Base-by-base conservation (phyloP, 2,797 vertebrate species). In the Botia kubotai region DNA sequence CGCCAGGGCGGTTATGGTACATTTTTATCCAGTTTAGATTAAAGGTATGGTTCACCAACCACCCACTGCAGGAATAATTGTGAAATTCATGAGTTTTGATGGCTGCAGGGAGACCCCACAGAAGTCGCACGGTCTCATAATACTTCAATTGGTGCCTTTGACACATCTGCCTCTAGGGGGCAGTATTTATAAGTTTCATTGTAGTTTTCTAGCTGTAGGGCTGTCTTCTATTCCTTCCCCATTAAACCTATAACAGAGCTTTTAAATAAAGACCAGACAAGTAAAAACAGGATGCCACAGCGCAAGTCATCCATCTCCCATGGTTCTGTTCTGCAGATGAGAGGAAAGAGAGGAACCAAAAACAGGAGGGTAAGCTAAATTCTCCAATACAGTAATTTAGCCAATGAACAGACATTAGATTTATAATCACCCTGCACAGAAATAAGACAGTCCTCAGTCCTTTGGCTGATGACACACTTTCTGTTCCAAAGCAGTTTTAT, bases 1-100 rank as follows among this genome's bases (percentile, higher is more conserved):
- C 71, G 85, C 86, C 87, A 84, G 80, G 75, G 80, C 36, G 13
- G 79, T 87, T 83, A 87, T 83, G 84, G 80, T 87, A 86, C 77
- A 86, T 87, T 89, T 87, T 87, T 82, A 66, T 83, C 83, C 50
- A 85, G 75, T 86, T 83, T 76, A 88, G 86, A 87, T 87, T 82
- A 79, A 58, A 87, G 74, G 68, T 77, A 69, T 29, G 81, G 63
- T 81, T 85, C 60, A 84, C n/a, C 21, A 80, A 55, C 79, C 75
- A 83, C 83, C 72, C 78, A 79, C 72, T 81, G 76, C 58, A 43
- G 60, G 75, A 74, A 78, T 46, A 14, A 76, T 83, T 83, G 67
- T 65, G 83, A 69, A 83, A 82, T 73, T 58, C 62, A 52, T 39
- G 53, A 53, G 63, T 58, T 46, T 46, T 68, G 60, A 72, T 60